Evolutionary conservation across 2,797 vertebrate species (phyloP), one percentile per base, ranked within the genome.

Genomic region (Anabacerthia variegaticeps): DNA sequence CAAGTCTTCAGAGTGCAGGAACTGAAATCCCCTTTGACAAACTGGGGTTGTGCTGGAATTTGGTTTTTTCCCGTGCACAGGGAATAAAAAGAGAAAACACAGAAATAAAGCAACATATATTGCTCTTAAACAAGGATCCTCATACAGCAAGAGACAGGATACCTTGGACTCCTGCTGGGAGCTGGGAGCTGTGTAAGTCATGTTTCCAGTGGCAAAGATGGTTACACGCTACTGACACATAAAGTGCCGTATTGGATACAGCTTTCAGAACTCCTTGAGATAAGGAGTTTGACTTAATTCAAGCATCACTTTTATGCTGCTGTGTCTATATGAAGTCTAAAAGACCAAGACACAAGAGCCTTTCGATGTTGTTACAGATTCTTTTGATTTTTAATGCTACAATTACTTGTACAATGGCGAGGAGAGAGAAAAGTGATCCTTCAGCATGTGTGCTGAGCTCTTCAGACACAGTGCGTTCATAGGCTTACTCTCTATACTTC

Each of bases 351-450:
- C 1, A 2, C 39, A 55, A 76, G 34, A 71, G 37, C 30, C 37
- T 85, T 85, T 72, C 54, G 46, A 51, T 43, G 28, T 79, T 71
- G 69, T 65, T 85, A 74, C 10, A 80, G 30, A 75, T 51, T 81
- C 39, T 73, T 93, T 85, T 66, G 52, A 74, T 51, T 91, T 85
- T 74, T 46, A 93, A 78, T 91, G 46, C 68, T 77, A 39, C 79
- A 76, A 37, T 88, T 91, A 46, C 65, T 80, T 85, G 20, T 63
- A 55, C 58, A 68, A 76, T 22, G 14, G 51, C 12, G 15, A 90
- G 21, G 46, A 92, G 46, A 72, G 81, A 66, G 46, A 81, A 81
- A 56, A 76, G 54, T 46, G 80, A 77, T 91, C 56, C 81, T 89
- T 80, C 78, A 80, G 78, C 18, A 27, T 62, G 65, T 91, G 78